Evolutionary conservation across 2,888 invertebrate genomes (phyloP), one percentile per base, ranked within the genome.

Genomic region (Automeris io): DNA sequence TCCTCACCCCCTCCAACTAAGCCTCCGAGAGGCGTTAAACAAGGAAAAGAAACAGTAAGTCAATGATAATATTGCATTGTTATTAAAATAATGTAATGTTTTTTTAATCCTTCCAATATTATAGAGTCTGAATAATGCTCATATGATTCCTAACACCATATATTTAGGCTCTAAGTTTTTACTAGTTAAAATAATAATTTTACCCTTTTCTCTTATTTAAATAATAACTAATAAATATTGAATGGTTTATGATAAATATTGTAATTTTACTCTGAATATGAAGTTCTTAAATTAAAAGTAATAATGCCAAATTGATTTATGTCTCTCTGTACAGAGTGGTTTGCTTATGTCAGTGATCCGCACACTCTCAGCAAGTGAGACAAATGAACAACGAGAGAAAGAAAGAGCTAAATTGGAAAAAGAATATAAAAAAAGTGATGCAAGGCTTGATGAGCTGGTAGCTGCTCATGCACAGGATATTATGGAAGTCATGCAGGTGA

Each of bases 341-440:
- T 88, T 95, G 40, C 87, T 99, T 53, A 98, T 98, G 92, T 95
- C 96, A 41, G 97, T 99, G 33, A 97, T 99, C 51, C 91, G 97
- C 49, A 96, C 97, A 0, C 81, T 99, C 42, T 97, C 97, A 18
- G 94, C 97, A 5, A 96, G 96, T 83, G 96, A 96, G 73, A 96
- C 95, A 3, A 95, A 95, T 68, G 97, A 97, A 67, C 96, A 98
- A 67, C 83, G 95, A 35, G 95, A 98, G 66, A 92, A 95, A 60
- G 98, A 98, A 77, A 96, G 97, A 63, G 92, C 93, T 0, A 95
- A 97, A 67, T 88, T 99, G 35, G 98, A 99, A 76, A 94, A 94
- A 53, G 97, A 97, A 64, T 98, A 94, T 68, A 95, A 95, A 69
- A 91, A 93, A 57, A 96, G 97, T 71, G 98, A 98, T 82, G 92